Evolutionary conservation across 2,888 invertebrate genomes (phyloP).

Genomic region (Piscicola geometra): DNA sequence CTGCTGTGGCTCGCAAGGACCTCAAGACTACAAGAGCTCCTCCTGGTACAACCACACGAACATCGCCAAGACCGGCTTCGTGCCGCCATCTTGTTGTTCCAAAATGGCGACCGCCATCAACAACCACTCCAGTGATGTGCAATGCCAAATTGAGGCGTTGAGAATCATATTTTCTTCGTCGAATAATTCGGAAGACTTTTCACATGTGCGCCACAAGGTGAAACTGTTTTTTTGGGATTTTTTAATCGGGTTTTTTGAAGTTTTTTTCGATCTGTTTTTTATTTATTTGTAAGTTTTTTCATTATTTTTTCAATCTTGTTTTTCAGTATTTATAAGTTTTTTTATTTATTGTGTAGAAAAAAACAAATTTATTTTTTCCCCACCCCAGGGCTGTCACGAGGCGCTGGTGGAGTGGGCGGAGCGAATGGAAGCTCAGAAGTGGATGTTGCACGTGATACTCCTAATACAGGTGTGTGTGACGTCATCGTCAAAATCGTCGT

Average conservation of each 20-base stretch:
- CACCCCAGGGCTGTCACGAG: conserved; percentile 32
- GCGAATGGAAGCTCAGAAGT: conserved; percentile 25
- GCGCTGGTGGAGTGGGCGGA: conserved; percentile 33
- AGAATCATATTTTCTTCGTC: conserved; percentile 7
- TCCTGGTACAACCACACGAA: conserved; percentile 35
- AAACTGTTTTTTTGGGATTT: no score
- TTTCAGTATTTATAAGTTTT: no score
- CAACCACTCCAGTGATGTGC: conserved; percentile 21
- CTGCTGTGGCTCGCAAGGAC: conserved; percentile 32
- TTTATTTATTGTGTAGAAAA: no score
- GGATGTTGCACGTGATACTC: conserved; percentile 28
- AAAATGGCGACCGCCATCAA: neutral
- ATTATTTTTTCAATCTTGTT: no score
- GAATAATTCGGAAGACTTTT: neutral
- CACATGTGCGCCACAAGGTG: conserved; percentile 20
- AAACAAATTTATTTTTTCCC: no score
- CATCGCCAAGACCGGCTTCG: conserved; percentile 31
- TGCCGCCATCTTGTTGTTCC: conserved; percentile 34
- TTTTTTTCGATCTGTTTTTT: no score
- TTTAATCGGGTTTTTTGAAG: no score
- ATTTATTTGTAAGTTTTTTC: no score
- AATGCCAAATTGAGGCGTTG: conserved; percentile 32
- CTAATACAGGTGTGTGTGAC: conserved; percentile 28
- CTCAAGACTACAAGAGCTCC: conserved; percentile 26
- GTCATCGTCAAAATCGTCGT: no score